Evolutionary conservation across 2,797 vertebrate species (phyloP).

Genomic region (Tragopan temminckii): DNA sequence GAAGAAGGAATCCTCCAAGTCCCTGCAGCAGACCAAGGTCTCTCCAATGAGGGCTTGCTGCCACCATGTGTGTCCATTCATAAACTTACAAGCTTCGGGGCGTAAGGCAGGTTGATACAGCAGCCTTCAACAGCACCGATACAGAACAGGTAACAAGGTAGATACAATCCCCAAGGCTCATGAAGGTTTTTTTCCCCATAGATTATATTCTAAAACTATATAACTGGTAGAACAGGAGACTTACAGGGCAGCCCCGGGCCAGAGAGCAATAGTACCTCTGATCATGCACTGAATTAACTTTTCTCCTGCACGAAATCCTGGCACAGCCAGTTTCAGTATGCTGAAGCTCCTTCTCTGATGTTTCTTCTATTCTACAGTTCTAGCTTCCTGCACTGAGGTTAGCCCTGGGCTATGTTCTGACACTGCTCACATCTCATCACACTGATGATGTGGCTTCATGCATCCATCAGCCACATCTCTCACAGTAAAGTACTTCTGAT

Average conservation of each 20-base stretch:
- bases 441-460: accelerated
- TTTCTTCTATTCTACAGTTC: neutral
- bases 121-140: neutral
- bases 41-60: neutral
- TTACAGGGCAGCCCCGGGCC: neutral
- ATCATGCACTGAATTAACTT: neutral
- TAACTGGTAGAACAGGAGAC: neutral
- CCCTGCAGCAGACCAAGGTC: neutral
- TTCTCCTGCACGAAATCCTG: neutral
- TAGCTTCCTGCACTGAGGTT: neutral
- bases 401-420: neutral
- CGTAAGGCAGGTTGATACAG: neutral
- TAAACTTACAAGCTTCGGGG: neutral
- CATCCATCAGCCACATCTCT: neutral
- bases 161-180: neutral
- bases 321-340: neutral
- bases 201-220: neutral
- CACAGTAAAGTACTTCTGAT: neutral
- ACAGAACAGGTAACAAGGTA: neutral
- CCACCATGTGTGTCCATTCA: neutral
- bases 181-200: neutral
- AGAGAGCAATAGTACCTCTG: neutral
- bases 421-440: neutral
- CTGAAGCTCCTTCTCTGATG: neutral
- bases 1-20: neutral